Base-by-base conservation (phyloP, 2,888 invertebrate genomes). In the Elegia similella region DNA sequence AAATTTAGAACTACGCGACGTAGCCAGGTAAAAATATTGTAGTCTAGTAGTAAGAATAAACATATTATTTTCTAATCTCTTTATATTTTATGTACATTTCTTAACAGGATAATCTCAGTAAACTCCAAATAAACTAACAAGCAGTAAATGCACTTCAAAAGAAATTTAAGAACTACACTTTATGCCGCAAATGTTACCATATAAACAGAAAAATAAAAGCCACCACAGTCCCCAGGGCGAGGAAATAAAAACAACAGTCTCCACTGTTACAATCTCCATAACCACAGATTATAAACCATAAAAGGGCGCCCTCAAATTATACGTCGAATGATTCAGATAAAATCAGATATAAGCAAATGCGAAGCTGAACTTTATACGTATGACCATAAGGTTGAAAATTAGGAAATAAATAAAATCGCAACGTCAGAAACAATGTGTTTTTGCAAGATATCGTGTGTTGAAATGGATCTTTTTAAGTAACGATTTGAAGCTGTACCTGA, bases 261-360 rank as follows among this genome's bases (percentile, higher is more conserved):
- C 16, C 13, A 46, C 30, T 46, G 54, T 55, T 44, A 46, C 54
- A 55, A 44, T 44, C 43, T 32, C 54, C 32, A 44, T 55, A 55
- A 44, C 44, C 34, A 17, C 54, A 55, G 54, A 55, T 55, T 46
- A 55, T 55, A 55, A 55, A 46, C 54, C 54, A 55, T 55, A 55
- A 55, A 54, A 55, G n/a, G 30, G 44, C 17, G 32, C 44, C 46
- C 54, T 43, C 44, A 12, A 43, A 34, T 54, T 44, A 54, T 42
- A 54, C 17, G 30, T 42, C 16, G 16, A 12, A n/a, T 12, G 16
- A 44, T 15, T 43, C 43, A 30, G 42, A 15, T 30, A 3, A n/a
- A 1, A 2, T 2, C 13, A 2, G 8, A 15, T 15, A n/a, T n/a
- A 15, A 30, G n/a, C n/a, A n/a, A n/a, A n/a, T n/a, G n/a, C n/a